A percentile compares a stretch with the other conserved stretches of the same genome.
Evolutionary conservation across 1,140 invertebrate species (phyloP).

Genomic region (Drosophila baimaii): DNA sequence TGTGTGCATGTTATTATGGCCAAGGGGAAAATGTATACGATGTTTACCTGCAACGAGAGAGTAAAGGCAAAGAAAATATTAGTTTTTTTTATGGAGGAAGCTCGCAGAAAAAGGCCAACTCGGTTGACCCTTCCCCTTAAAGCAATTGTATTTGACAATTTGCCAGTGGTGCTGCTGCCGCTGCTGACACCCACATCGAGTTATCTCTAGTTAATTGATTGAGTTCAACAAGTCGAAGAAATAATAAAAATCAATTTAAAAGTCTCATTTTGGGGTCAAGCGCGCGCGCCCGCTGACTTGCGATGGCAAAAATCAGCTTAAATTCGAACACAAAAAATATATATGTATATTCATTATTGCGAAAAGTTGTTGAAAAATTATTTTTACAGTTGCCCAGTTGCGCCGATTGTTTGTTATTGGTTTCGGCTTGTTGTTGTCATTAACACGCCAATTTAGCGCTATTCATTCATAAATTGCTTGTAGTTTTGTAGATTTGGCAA

Average conservation of each 20-base stretch:
- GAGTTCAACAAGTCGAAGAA: slow-evolving; percentile 78
- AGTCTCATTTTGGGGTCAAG: slow-evolving; percentile 72
- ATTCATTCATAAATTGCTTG: slow-evolving; percentile 76
- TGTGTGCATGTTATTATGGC: slow-evolving; percentile 22
- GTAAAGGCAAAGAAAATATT: slow-evolving; percentile 18
- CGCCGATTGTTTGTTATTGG: slow-evolving; percentile 23
- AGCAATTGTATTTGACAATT: slow-evolving; percentile 53
- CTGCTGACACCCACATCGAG: slow-evolving; percentile 74
- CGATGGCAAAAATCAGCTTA: slow-evolving; percentile 42
- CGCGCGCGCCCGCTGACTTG: slow-evolving; percentile 57
- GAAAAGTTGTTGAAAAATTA: slow-evolving; percentile 61
- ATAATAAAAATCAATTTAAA: slow-evolving; percentile 81
- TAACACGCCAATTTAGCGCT: slow-evolving; percentile 69
- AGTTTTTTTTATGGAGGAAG: slow-evolving; percentile 33
- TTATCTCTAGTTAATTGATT: slow-evolving; percentile 79
- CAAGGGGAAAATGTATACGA: slow-evolving; percentile 12
- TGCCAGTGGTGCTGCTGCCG: too few relatives aligned
- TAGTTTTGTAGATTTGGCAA: slow-evolving; percentile 64
- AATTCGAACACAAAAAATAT: slow-evolving; percentile 20
- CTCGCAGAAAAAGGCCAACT: slow-evolving; percentile 23
- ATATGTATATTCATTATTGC: slow-evolving; percentile 48
- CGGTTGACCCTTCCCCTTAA: slow-evolving; percentile 22
- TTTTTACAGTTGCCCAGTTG: slow-evolving; percentile 49
- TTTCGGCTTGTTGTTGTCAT: slow-evolving; percentile 47
- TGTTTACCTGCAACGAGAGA: slow-evolving; percentile 54